Evolutionary conservation across 1,140 invertebrate species (phyloP), one percentile per base, ranked within the genome.

Genomic region (Drosophila subpulchrella): DNA sequence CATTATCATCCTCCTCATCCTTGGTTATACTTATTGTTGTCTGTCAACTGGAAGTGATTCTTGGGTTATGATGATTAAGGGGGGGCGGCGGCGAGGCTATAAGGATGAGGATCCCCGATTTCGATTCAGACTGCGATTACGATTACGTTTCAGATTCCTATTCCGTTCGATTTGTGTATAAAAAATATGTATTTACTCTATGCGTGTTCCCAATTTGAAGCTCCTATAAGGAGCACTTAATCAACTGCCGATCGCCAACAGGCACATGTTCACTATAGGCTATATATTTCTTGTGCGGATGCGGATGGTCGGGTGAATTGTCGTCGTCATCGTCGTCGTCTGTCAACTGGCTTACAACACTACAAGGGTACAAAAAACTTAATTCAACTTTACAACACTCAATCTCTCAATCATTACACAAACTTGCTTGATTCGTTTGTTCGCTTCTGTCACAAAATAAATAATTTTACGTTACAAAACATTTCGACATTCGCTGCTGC

Each of bases 171-270:
- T 48, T 36, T 15, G 34, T 70, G 82, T 84, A 79, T 77, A 81
- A 84, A 84, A 84, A 84, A 73, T 80, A 82, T 84, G 68, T 75
- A 44, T 47, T 67, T 34, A 54, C 53, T 62, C 61, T 78, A 74
- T 63, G 60, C 66, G 66, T 77, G 78, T 78, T 78, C 79, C 79
- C 80, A 82, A 78, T 78, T 82, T 46, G 81, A 78, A 76, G 82
- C 82, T 85, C 82, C 82, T 85, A 85, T 85, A 85, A 85, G 82
- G 82, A 85, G 82, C 82, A 85, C 68, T 67, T 70, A 67, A 46
- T 53, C 48, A 65, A 70, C 66, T 68, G 60, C 65, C 65, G 72
- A 75, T 56, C 55, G 68, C 58, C 44, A 74, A 65, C 47, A 77
- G 53, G 38, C 72, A 75, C 60, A 63, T 63, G 17, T 47, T 63